Evolutionary conservation across 2,797 vertebrate genomes (phyloP).

Genomic region (Sternarchorhynchus goeldii): DNA sequence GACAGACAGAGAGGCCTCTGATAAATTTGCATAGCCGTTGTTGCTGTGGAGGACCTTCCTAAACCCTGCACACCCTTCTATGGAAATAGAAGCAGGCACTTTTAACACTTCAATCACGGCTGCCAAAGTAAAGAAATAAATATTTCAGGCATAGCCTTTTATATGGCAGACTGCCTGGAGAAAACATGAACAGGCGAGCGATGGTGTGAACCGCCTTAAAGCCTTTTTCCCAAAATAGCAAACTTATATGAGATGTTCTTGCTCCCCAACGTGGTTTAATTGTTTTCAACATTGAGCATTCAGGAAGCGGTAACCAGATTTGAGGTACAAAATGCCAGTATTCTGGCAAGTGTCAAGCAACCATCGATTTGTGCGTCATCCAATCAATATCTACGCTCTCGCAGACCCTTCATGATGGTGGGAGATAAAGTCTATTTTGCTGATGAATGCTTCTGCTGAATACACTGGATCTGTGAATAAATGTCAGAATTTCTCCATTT

Average conservation of each 20-base stretch:
- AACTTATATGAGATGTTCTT: background rate
- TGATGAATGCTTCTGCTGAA: slow-evolving; percentile 35
- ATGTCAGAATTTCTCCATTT: background rate
- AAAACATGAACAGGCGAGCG: background rate
- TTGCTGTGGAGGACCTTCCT: background rate
- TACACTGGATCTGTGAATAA: slow-evolving; percentile 1
- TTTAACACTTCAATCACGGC: slow-evolving; percentile 11
- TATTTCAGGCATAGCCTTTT: slow-evolving; percentile 16
- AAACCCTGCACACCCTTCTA: background rate
- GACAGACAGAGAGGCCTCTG: background rate
- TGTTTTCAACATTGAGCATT: slow-evolving; percentile 18
- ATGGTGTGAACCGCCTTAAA: background rate
- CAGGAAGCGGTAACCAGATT: slow-evolving; percentile 35
- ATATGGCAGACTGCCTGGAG: slow-evolving; percentile 23
- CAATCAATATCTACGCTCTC: slow-evolving; percentile 47
- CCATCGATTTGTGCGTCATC: slow-evolving; percentile 51
- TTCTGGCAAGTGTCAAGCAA: slow-evolving; percentile 36
- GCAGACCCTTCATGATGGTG: slow-evolving; percentile 1
- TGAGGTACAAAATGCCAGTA: slow-evolving; percentile 30
- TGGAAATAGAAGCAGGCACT: slow-evolving; percentile 26
- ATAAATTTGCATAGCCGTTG: slow-evolving; percentile 9
- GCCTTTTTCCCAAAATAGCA: slow-evolving; percentile 4
- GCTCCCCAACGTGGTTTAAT: background rate
- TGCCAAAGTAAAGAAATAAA: slow-evolving; percentile 10
- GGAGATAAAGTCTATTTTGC: slow-evolving; percentile 29